These are phyloP conservation scores for Crocallis elinguaria DNA, from an alignment of 2,888 invertebrate genomes.

Conservation along the genomic window DNA sequence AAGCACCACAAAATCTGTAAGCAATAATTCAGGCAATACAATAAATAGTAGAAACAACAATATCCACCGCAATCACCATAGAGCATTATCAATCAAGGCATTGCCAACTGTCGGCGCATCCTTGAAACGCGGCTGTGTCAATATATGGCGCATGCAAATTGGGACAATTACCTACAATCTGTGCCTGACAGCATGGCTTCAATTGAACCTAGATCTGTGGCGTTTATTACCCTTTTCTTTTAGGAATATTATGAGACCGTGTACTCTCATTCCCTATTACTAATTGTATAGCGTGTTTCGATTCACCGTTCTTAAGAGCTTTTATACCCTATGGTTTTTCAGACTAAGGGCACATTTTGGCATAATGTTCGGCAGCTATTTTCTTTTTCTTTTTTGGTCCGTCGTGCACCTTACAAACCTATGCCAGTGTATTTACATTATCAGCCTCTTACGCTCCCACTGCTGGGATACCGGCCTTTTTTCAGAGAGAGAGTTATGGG, in stretches of 20 bases:
- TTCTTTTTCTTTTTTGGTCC: too few species aligned
- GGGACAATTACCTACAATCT: conserved; percentile 38
- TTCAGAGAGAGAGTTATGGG: too few species aligned
- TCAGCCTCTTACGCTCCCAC: too few species aligned
- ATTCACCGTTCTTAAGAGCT: too few species aligned
- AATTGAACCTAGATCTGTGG: conserved; percentile 14
- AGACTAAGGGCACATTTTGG: too few species aligned
- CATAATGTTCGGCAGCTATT: too few species aligned
- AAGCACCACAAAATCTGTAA: background rate
- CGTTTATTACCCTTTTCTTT: conserved; percentile 7
- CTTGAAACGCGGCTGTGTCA: conserved; percentile 30
- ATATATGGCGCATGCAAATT: conserved; percentile 35
- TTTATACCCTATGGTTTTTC: too few species aligned
- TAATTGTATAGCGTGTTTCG: too few species aligned
- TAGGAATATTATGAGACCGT: background rate
- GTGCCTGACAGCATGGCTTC: conserved; percentile 4
- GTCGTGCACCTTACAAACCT: too few species aligned
- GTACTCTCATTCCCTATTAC: too few species aligned
- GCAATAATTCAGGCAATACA: conserved; percentile 12
- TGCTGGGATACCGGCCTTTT: too few species aligned
- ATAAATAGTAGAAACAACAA: background rate
- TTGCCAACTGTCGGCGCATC: conserved; percentile 24
- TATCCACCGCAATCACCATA: conserved; percentile 3
- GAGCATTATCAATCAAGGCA: conserved; percentile 28
- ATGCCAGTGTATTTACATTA: too few species aligned